Percentiles rank a stretch among this genome's conserved stretches.
Evolutionary conservation across 2,113 vertebrate species (phyloP).

Genomic region (Burhinus oedicnemus): DNA sequence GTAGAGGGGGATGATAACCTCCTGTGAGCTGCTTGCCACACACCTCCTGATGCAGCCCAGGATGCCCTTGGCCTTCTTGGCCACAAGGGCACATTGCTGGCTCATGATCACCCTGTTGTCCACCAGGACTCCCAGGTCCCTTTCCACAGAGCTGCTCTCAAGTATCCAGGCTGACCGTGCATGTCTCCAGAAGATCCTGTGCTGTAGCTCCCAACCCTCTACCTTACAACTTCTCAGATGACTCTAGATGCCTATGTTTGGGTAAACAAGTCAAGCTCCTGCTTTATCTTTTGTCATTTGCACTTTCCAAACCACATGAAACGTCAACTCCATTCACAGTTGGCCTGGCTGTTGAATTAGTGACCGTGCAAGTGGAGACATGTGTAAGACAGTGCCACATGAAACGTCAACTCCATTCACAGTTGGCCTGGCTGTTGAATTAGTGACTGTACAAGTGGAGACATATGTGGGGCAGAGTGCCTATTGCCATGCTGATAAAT

Average conservation of each 20-base stretch:
- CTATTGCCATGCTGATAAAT: too few relatives aligned
- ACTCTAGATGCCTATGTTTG: not conserved
- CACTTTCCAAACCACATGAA: not conserved
- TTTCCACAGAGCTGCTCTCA: not conserved
- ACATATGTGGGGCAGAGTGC: not conserved
- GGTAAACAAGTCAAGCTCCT: not conserved
- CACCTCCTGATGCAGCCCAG: too few relatives aligned
- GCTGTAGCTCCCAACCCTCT: not conserved
- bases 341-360: not conserved
- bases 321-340: not conserved
- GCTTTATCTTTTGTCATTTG: not conserved
- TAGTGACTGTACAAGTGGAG: not conserved
- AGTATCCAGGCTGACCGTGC: not conserved
- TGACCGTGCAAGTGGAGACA: not conserved
- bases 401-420: too few relatives aligned
- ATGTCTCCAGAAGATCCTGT: not conserved
- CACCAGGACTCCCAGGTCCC: too few relatives aligned
- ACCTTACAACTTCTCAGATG: not conserved
- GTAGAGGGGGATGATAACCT: too few relatives aligned
- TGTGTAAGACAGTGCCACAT: not conserved
- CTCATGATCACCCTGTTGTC: too few relatives aligned
- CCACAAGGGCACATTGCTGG: too few relatives aligned
- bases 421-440: not conserved
- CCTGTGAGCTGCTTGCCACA: too few relatives aligned
- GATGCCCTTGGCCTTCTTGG: too few relatives aligned